Base-by-base conservation (phyloP, 2,888 invertebrate genomes). In the Sipha maydis region DNA sequence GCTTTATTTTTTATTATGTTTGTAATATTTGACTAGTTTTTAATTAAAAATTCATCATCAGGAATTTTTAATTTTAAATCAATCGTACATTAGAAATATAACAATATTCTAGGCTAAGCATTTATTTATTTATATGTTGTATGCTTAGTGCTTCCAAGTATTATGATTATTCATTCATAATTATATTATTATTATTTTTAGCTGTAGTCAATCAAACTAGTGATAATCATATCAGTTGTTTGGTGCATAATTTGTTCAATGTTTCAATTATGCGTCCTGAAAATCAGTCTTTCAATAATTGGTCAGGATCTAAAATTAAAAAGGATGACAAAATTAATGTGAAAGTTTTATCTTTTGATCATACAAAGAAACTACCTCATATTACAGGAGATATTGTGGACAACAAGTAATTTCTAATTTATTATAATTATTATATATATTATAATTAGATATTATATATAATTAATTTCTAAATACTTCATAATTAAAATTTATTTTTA, bases 191-290 rank as follows among this genome's bases (percentile, higher is more conserved):
- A 3, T 34, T 84, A 28, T 71, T 79, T 78, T 28, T 71, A 88
- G 86, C 86, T 61, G 31, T 88, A n/a, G 86, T 88, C 34, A 88
- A 88, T 61, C 86, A 88, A 88, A 79, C 56, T 31, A 88, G 86
- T 80, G 80, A 88, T 61, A 88, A 75, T 25, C 86, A 88, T 80
- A 73, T 88, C 28, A 80, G 86, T 80, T 88, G 86, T 75, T 88
- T 88, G 75, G 86, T 88, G 38, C 86, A 79, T 38, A 80, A 75
- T 61, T 61, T 88, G 19, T 88, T 88, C 28, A 88, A 88, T 67
- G 80, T 88, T 38, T 88, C 86, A 31, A 88, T 88, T 31, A 80
- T 88, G 41, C 80, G 86, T 61, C 80, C 86, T 38, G 86, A 88
- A 41, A n/a, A 88, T 80, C 14, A 41, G n/a, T 56, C 86, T 11